These are phyloP conservation scores for Bos indicus DNA, from an alignment of 2,113 vertebrate species.

Conservation along the genomic window DNA sequence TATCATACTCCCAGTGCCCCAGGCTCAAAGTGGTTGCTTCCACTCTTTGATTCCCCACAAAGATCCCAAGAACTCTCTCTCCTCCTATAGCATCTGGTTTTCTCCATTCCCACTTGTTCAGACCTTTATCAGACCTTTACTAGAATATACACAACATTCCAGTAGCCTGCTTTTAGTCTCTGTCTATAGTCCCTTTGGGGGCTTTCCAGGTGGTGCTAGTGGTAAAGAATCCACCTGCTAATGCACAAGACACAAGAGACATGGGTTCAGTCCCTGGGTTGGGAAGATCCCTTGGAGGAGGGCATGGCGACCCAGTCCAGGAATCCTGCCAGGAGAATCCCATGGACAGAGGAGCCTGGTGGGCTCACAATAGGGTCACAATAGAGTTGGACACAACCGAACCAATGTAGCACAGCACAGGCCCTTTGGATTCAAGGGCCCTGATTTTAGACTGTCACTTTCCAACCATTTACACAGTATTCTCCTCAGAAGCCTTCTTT, in stretches of 20 bases:
- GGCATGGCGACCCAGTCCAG: neutral
- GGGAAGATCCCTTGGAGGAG: neutral
- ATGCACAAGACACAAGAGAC: neutral
- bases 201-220: neutral
- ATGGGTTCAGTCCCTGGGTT: neutral
- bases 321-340: neutral
- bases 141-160: neutral
- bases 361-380: neutral
- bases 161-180: neutral
- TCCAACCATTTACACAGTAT: neutral
- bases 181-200: neutral
- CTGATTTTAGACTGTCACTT: neutral
- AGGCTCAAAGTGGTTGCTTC: neutral
- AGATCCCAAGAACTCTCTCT: neutral
- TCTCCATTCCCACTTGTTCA: neutral
- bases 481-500: neutral
- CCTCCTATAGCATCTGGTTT: neutral
- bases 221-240: neutral
- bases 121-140: neutral
- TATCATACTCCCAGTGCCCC: neutral
- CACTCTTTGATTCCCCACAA: neutral
- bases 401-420: neutral
- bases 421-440: neutral
- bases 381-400: neutral
- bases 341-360: neutral